A percentile compares a stretch with the other conserved stretches of the same genome.
phyloP scores from a whole-genome alignment of 2,888 invertebrate genomes.

The Yponomeuta malinellus region DNA sequence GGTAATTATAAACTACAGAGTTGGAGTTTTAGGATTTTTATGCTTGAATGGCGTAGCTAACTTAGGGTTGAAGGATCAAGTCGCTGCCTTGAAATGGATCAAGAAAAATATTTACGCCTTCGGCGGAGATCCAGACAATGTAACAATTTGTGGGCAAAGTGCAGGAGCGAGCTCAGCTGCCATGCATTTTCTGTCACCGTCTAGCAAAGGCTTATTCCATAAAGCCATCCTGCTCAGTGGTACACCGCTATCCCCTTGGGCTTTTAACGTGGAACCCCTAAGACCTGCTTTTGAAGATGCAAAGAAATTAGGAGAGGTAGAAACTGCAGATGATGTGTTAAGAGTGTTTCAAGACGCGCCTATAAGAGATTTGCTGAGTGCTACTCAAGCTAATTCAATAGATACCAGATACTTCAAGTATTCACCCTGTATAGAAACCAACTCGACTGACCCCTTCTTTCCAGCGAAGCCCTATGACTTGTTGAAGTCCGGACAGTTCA shows the following conservation, averaged over 20 bases:
- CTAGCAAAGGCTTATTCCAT: constrained; percentile 54
- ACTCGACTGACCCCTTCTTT: constrained; percentile 51
- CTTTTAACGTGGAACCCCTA: constrained; percentile 48
- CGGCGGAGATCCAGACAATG: constrained; percentile 64
- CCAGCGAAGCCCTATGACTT: constrained; percentile 51
- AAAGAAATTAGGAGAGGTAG: constrained; percentile 37
- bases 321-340: constrained; percentile 36
- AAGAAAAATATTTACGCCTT: constrained; percentile 53
- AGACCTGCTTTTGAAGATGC: constrained; percentile 46
- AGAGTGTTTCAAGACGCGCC: constrained; percentile 40
- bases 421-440: constrained; percentile 51
- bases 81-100: constrained; percentile 62
- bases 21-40: constrained; percentile 58
- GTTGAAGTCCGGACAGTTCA: constrained; percentile 48
- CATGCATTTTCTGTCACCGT: constrained; percentile 53
- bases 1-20: constrained; percentile 55
- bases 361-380: constrained; percentile 36
- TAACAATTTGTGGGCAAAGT: constrained; percentile 61
- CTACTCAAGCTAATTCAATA: constrained; percentile 43
- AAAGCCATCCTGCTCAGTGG: constrained; percentile 61
- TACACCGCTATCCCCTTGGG: constrained; percentile 52
- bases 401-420: constrained; percentile 58
- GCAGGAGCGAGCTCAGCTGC: constrained; percentile 56
- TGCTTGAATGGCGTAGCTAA: constrained; percentile 56
- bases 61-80: constrained; percentile 60